Evolutionary conservation across 2,888 invertebrate genomes (phyloP), one percentile per base, ranked within the genome.

Genomic region (Eupithecia tripunctaria): DNA sequence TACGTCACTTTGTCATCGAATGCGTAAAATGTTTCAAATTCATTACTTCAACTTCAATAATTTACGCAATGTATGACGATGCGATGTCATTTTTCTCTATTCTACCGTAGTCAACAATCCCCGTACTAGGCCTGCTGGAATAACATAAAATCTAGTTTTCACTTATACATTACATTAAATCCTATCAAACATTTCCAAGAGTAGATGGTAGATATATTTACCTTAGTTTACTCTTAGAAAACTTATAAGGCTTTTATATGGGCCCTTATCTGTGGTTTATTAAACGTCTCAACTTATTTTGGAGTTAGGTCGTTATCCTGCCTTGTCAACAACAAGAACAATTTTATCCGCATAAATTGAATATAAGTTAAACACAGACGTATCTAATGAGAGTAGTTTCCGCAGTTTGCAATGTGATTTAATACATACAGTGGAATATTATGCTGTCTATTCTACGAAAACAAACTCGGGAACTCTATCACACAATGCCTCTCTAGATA

Each of bases 351-450:
- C 72, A 75, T 74, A 76, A 75, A 76, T 72, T 70, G 72, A 73
- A 75, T 74, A 77, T 71, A 79, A 79, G 74, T 77, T 73, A 79
- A 77, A 79, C 77, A 77, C 70, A 74, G 75, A 69, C 74, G 73
- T 72, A 69, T 79, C 74, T 77, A 77, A 76, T 78, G 74, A 79
- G 77, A 78, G 68, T 79, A 79, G 76, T 77, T 77, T 75, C 68
- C 70, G 43, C 67, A 66, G 75, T 74, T 72, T 67, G 71, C 65
- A 65, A 75, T 76, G 77, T 71, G 69, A 77, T 79, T 67, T 73
- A 64, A 64, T 72, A 62, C 21, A 67, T 67, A 64, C 64, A 38
- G 38, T n/a, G 18, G 25, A 36, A 36, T 38, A 63, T 64, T 68
- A 41, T 71, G n/a, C 65, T 56, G 43, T 27, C 8, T 62, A 21